Base-by-base conservation (phyloP, 1,140 invertebrate genomes). In the Cyphomyrmex costatus region DNA sequence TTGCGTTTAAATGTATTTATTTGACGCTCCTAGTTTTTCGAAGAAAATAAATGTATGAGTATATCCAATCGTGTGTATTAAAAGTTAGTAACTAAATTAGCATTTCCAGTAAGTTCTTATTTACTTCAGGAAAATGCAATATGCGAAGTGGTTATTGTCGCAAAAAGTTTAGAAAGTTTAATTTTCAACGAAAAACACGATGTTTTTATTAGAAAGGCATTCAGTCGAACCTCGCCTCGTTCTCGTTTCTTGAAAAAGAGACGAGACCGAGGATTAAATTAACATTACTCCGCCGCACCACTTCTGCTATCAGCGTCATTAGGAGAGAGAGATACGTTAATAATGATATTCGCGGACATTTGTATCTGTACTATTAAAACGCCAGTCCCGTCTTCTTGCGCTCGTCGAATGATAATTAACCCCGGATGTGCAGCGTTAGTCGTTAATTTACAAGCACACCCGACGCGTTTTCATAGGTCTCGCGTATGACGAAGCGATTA, bases 351-450 rank as follows among this genome's bases (percentile, higher is more conserved):
- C 61, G 85, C 74, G 74, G 78, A 76, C 70, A 90, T 90, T 90
- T 85, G 85, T 90, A 84, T 83, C 66, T 24, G 71, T 60, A 73
- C 63, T 42, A 83, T 89, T 73, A 87, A 89, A 89, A 70, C 83
- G 71, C 71, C 78, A 71, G 66, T 82, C 19, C 88, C 86, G 68
- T 87, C 83, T 56, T 63, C 65, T 66, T 74, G 85, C 85, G 30
- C 36, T 78, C 88, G 63, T 84, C 61, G 66, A 80, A 30, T 84
- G 86, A 90, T 90, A 89, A 90, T 89, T 84, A 89, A 87, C 79
- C 53, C 63, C 53, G 77, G 86, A 84, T 56, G 79, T 53, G 66
- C 77, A 36, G 36, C 83, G 53, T 74, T 53, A 68, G 51, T 21
- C 77, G 78, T 87, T 87, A 90, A 90, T 90, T 90, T 87, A 85